Base-by-base conservation (phyloP, 2,113 vertebrate species). In the Anhinga anhinga region DNA sequence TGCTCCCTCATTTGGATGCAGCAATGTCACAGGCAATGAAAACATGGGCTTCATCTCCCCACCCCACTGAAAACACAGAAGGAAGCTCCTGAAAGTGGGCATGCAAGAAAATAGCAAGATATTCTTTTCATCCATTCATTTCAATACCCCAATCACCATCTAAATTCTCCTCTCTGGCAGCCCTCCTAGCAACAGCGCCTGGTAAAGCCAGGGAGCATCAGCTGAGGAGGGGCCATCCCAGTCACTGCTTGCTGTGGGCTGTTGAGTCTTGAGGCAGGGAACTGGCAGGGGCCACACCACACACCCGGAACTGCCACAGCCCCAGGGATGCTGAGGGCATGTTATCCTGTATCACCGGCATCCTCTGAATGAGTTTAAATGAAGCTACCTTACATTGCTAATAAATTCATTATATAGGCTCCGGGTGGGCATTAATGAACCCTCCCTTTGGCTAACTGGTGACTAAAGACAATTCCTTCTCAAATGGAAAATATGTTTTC, bases 291-390 rank as follows among this genome's bases (percentile, higher is more conserved):
- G 10, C 45, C 59, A 27, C 30, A 22, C 1, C 7, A 22, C 2
- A 0, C 53, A n/a, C 27, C 1, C 0, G 3, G n/a, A 23, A 69
- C 18, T 62, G 20, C 9, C 15, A 12, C 2, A 1, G 34, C 44
- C 25, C 36, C 10, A 0, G 15, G 23, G 56, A 16, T 38, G 25
- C 56, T 2, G 5, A 38, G 42, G 34, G 12, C 10, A 18, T 4
- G 1, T 61, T 42, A 45, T 12, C 42, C 69, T 56, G 21, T 45
- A 27, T 5, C 61, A 52, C 18, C 2, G 2, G 32, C 42, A 66
- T 15, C 10, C 9, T 56, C 72, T 52, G 26, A 36, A 42, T 47
- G 53, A 56, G 42, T 29, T 73, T 17, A 66, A 40, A 81, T 15
- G 15, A 61, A 27, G 40, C 53, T 88, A 40, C 21, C 13, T 34